Conservation (phyloP, 2,888 invertebrate species). For the Mycalesis mineus region DNA sequence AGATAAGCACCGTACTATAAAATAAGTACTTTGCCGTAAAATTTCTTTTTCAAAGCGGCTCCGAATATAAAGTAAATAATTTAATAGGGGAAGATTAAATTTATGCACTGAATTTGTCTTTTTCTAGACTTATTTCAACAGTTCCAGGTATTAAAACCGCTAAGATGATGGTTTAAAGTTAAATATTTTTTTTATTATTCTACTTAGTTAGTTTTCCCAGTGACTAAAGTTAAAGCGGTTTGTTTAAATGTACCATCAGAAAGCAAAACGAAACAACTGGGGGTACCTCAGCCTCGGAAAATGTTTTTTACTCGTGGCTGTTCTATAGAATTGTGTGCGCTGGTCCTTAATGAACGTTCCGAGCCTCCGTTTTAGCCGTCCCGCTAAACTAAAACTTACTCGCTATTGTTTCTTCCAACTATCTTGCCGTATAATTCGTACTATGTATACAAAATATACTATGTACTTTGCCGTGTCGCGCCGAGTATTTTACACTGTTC, state of each 20-base stretch:
- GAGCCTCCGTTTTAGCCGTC: conserved; percentile 23
- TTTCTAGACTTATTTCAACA: background rate
- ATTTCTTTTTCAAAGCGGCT: background rate
- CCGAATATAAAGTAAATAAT: background rate
- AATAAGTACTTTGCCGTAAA: background rate
- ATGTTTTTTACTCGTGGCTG: conserved; percentile 6
- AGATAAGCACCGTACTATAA: conserved; percentile 8
- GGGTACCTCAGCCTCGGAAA: background rate
- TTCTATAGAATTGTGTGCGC: conserved; percentile 17
- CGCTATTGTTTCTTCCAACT: conserved; percentile 55
- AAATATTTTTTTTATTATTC: background rate
- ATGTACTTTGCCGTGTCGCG: conserved; percentile 49
- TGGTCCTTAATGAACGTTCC: conserved; percentile 39
- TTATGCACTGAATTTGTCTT: background rate
- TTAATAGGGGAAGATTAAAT: background rate
- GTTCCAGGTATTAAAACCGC: background rate
- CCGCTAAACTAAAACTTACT: conserved; percentile 50
- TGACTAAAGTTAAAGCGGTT: conserved; percentile 6
- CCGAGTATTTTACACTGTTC: conserved; percentile 46
- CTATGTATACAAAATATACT: conserved; percentile 38
- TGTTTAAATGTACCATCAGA: conserved; percentile 14
- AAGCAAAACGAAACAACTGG: conserved; percentile 9
- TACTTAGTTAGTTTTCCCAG: background rate
- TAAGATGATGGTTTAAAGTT: background rate
- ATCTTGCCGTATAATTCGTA: conserved; percentile 45